Evolutionary conservation across 1,140 invertebrate genomes (phyloP), one percentile per base, ranked within the genome.

Genomic region (Drosophila sproati): DNA sequence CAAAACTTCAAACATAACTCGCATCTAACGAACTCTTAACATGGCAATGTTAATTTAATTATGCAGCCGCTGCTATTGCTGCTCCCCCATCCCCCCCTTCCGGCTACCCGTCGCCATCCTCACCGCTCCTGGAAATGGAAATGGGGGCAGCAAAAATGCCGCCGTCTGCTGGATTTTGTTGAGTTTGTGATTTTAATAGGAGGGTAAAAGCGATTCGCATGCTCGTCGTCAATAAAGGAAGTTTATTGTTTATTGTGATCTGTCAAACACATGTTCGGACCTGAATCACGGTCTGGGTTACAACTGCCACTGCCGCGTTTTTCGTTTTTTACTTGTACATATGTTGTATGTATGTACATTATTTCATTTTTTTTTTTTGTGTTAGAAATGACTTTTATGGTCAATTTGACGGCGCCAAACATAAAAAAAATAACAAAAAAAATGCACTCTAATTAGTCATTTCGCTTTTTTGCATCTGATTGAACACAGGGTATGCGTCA

Each of bases 401-500:
- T 37, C 37, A 35, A 70, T 43, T 69, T 50, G 10, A 51, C 31
- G 51, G 66, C 72, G 72, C 51, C 52, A 72, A 20, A 20, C 20
- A 20, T 20, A 20, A 20, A 20, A 20, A 20, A 20, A 20, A 20
- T 1, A 20, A 20, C 1, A 20, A 20, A 20, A 47, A 5, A 37
- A 63, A 39, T 31, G 51, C 52, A 10, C 39, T 55, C n/a, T 20
- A 43, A 37, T 34, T 39, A 56, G 41, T 70, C 12, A 0, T 51
- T 2, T 1, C 28, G 32, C 3, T 20, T 28, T 47, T 93, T 20
- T 0, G 20, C 20, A 20, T 20, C 20, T 20, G 1, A 20, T 20
- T 20, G 20, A 20, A 20, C 20, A 43, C 92, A 96, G 93, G 94
- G 93, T 45, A 94, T 95, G 76, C 88, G 78, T 31, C 94, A 94